These are phyloP conservation scores for Melitaea athalia DNA, from an alignment of 2,888 invertebrate species.

Conservation along the genomic window DNA sequence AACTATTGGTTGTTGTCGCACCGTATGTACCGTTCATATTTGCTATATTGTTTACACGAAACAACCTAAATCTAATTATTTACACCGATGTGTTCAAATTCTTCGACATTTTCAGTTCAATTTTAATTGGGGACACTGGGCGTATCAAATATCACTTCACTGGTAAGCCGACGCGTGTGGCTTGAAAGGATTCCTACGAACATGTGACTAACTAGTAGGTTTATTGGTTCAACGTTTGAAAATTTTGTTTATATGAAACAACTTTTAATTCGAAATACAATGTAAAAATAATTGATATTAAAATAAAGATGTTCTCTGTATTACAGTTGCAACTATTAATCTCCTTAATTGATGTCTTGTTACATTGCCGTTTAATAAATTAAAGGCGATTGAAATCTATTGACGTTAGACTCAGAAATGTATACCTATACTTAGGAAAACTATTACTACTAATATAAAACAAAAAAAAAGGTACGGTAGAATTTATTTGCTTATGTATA, in stretches of 20 bases:
- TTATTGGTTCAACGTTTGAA: conserved; percentile 29
- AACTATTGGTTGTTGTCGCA: conserved; percentile 60
- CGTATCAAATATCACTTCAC: conserved; percentile 36
- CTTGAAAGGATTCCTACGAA: conserved; percentile 59
- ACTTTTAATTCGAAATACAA: not conserved
- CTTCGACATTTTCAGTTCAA: conserved; percentile 36
- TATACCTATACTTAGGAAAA: not conserved
- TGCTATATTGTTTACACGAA: conserved; percentile 4
- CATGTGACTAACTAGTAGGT: conserved; percentile 54
- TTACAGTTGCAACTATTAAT: not conserved
- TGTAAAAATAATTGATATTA: not conserved
- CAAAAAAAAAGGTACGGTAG: too few relatives aligned
- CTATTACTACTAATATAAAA: not conserved
- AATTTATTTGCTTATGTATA: too few relatives aligned
- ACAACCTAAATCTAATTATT: conserved; percentile 7
- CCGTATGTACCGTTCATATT: conserved; percentile 62
- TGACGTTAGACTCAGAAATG: not conserved
- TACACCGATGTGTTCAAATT: conserved; percentile 18
- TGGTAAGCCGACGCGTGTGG: conserved; percentile 58
- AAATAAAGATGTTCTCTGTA: not conserved
- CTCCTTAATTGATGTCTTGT: conserved; percentile 15
- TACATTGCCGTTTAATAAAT: conserved; percentile 15
- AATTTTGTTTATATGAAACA: conserved; percentile 8
- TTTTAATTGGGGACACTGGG: conserved; percentile 32
- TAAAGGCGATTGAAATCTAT: not conserved